Percentiles rank a stretch among this genome's conserved stretches.
These are phyloP conservation scores for Drosophila bipectinata DNA, from an alignment of 1,140 invertebrate genomes.

Conservation along the genomic window DNA sequence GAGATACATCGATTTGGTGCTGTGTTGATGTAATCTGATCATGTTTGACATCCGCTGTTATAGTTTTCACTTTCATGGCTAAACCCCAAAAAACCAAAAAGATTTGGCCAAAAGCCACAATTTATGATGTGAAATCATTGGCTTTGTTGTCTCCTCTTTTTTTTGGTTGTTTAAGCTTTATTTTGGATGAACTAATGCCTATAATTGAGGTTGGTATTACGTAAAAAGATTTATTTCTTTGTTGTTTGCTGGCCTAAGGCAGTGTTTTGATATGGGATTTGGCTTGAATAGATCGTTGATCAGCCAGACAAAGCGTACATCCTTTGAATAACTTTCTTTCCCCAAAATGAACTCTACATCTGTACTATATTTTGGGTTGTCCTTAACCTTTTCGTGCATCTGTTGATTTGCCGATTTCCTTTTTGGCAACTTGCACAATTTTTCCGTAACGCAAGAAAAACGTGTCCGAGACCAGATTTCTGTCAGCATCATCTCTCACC, in stretches of 20 bases:
- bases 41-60: constrained; percentile 59
- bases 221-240: constrained; percentile 55
- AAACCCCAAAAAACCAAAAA: constrained; percentile 16
- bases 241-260: constrained; percentile 15
- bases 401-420: constrained; percentile 52
- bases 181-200: constrained; percentile 68
- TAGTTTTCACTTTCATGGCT: constrained; percentile 70
- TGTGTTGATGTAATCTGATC: constrained; percentile 42
- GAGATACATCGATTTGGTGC: constrained; percentile 12
- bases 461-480: constrained; percentile 54
- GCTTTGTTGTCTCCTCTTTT: constrained; percentile 45
- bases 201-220: constrained; percentile 63
- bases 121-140: constrained; percentile 64
- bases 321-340: neutral
- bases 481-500: constrained; percentile 53
- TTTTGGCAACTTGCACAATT: constrained; percentile 56
- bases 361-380: constrained; percentile 32
- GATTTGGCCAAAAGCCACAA: constrained; percentile 58
- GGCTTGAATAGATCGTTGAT: constrained; percentile 11
- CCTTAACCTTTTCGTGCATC: constrained; percentile 69
- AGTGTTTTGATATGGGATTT: constrained; percentile 43
- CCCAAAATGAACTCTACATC: constrained; percentile 5
- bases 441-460: constrained; percentile 51
- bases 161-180: constrained; percentile 26
- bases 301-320: neutral